These are phyloP conservation scores for Caenorhabditis afra DNA, from an alignment of 2,888 invertebrate species.

Conservation along the genomic window DNA sequence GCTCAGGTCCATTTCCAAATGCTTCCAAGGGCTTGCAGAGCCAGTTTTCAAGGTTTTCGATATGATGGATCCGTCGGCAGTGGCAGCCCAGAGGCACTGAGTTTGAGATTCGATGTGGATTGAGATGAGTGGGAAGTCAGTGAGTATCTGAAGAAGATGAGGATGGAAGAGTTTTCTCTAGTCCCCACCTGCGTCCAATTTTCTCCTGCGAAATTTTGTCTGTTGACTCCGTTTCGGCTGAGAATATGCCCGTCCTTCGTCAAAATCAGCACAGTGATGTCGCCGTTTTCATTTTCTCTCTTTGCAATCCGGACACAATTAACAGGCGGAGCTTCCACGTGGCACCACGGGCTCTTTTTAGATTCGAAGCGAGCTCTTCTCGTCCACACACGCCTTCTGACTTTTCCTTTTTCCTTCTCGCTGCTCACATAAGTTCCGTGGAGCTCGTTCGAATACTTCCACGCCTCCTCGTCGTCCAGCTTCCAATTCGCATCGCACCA, in stretches of 20 bases:
- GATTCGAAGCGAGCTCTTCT: conserved; percentile 50
- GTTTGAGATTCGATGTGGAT: conserved; percentile 40
- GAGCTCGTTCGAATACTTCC: conserved; percentile 54
- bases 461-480: conserved; percentile 45
- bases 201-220: conserved; percentile 26
- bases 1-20: conserved; percentile 33
- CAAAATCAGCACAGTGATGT: conserved; percentile 30
- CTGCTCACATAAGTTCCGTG: conserved; percentile 22
- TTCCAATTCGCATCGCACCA: conserved; percentile 55
- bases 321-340: conserved; percentile 53
- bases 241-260: conserved; percentile 49
- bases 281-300: conserved; percentile 8
- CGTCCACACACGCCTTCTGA: conserved; percentile 49
- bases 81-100: conserved; percentile 32
- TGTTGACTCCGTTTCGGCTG: conserved; percentile 31
- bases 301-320: conserved; percentile 49
- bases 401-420: conserved; percentile 37
- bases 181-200: conserved; percentile 38
- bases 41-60: conserved; percentile 4
- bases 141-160: conserved; percentile 23
- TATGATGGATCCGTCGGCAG: conserved; percentile 23
- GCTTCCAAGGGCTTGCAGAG: conserved; percentile 29
- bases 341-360: conserved; percentile 54
- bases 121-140: conserved; percentile 28
- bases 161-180: neutral